Percentiles rank a stretch among this genome's conserved stretches.
Evolutionary conservation across 37 sponge, comb jelly and placozoan genomes (phyloP).

Genomic region (Chondrilla cf. caribensis): DNA sequence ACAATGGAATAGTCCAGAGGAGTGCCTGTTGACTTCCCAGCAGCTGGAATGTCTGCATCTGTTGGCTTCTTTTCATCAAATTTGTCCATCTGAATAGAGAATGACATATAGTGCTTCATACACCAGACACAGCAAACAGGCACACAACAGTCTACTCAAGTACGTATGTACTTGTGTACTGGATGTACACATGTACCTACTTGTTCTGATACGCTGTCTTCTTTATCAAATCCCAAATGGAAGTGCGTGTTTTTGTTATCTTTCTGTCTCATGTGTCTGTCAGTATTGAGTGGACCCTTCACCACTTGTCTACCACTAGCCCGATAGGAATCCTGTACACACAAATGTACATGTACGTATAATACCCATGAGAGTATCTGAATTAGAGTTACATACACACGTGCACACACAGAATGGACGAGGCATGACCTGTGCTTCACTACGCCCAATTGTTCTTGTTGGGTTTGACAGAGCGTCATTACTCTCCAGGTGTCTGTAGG

Average conservation of each 20-base stretch:
- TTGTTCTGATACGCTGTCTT: conserved; percentile 36
- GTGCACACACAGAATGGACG: too few relatives aligned
- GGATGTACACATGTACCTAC: conserved; percentile 24
- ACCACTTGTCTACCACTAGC: conserved; percentile 32
- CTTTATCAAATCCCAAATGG: conserved; percentile 52
- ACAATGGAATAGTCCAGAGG: conserved; percentile 42
- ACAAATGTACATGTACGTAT: not conserved
- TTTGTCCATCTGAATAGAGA: conserved; percentile 33
- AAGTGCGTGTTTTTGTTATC: conserved; percentile 78
- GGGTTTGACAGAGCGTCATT: conserved; percentile 45
- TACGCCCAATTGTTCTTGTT: not conserved
- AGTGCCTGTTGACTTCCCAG: conserved; percentile 35
- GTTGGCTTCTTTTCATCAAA: conserved; percentile 23
- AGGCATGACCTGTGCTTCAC: conserved; percentile 13
- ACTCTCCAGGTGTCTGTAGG: conserved; percentile 65
- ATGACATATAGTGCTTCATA: not conserved
- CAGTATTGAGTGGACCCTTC: not conserved
- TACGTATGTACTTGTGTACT: not conserved
- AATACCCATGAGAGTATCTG: not conserved
- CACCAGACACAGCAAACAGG: not conserved
- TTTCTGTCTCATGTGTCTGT: conserved; percentile 12
- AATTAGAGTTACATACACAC: too few relatives aligned
- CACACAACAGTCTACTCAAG: too few relatives aligned
- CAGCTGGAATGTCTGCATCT: conserved; percentile 31
- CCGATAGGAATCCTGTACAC: not conserved